phyloP scores from a whole-genome alignment of 2,797 vertebrate genomes.

The Rhinella marina region DNA sequence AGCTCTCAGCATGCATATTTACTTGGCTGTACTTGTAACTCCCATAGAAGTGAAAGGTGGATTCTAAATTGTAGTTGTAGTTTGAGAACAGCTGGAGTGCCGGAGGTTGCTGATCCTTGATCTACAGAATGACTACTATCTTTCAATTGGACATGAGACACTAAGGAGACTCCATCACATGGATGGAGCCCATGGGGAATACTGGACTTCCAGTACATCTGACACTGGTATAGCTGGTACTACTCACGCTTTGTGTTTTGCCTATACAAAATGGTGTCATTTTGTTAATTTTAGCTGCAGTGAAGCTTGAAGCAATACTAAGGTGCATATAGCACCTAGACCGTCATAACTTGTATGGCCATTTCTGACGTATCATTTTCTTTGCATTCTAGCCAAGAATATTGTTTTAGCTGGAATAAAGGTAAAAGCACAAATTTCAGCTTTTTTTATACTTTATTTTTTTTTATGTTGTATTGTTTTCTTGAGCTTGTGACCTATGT shows the following conservation, averaged over 20 bases:
- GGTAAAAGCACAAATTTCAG: slow-evolving; percentile 74
- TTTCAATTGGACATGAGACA: too few species aligned
- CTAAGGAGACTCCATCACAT: too few species aligned
- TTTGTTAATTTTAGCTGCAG: neutral
- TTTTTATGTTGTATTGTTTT: neutral
- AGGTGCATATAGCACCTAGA: too few species aligned
- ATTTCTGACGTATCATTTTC: neutral
- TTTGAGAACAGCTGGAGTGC: too few species aligned
- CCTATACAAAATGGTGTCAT: neutral
- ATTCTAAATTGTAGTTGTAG: too few species aligned
- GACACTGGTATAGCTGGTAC: neutral
- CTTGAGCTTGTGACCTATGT: neutral
- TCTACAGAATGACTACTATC: too few species aligned
- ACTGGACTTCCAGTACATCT: neutral
- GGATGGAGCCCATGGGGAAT: too few species aligned
- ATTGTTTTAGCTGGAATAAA: slow-evolving; percentile 95
- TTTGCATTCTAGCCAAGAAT: slow-evolving; percentile 87
- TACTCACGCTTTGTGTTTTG: neutral
- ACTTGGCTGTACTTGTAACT: too few species aligned
- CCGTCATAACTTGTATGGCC: too few species aligned
- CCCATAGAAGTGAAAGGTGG: too few species aligned
- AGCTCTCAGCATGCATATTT: too few species aligned
- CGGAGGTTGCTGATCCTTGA: too few species aligned
- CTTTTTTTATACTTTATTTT: neutral
- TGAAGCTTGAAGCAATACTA: neutral